These are phyloP conservation scores for Cerastoderma edule DNA, from an alignment of 2,888 invertebrate genomes.

Conservation along the genomic window DNA sequence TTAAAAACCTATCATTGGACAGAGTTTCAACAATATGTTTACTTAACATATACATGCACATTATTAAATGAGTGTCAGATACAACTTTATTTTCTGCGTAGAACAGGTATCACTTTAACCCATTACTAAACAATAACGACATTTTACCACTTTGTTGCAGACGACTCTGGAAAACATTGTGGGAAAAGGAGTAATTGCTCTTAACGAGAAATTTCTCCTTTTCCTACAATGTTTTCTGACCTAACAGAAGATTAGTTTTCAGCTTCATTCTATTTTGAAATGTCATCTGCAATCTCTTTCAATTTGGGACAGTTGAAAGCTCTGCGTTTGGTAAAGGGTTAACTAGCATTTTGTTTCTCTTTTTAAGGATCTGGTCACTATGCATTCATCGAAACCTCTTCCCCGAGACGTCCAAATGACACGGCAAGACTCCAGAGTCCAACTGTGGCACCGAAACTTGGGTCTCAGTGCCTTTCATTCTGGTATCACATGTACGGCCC, in stretches of 20 bases:
- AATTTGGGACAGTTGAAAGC: too few species aligned
- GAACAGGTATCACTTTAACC: background rate
- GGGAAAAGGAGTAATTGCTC: constrained; percentile 3
- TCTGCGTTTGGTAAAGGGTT: too few species aligned
- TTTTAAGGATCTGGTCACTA: constrained; percentile 82
- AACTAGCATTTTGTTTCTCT: background rate
- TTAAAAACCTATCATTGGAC: too few species aligned
- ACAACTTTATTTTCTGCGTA: too few species aligned
- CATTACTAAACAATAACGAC: background rate
- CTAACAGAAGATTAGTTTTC: constrained; percentile 1
- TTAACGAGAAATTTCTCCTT: constrained; percentile 3
- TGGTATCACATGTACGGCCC: constrained; percentile 82
- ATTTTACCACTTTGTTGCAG: background rate
- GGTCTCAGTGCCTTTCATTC: constrained; percentile 72
- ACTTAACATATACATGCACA: too few species aligned
- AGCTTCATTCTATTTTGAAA: too few species aligned
- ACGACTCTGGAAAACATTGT: constrained; percentile 2
- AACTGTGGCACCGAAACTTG: constrained; percentile 47
- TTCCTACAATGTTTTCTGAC: constrained; percentile 11
- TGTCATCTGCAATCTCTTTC: too few species aligned
- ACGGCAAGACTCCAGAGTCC: constrained; percentile 73
- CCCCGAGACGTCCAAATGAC: constrained; percentile 70
- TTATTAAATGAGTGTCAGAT: too few species aligned
- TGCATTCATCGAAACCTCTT: constrained; percentile 76
- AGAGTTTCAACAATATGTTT: too few species aligned